Evolutionary conservation across 2,113 vertebrate species (phyloP).

Genomic region (Rafetus swinhoei): DNA sequence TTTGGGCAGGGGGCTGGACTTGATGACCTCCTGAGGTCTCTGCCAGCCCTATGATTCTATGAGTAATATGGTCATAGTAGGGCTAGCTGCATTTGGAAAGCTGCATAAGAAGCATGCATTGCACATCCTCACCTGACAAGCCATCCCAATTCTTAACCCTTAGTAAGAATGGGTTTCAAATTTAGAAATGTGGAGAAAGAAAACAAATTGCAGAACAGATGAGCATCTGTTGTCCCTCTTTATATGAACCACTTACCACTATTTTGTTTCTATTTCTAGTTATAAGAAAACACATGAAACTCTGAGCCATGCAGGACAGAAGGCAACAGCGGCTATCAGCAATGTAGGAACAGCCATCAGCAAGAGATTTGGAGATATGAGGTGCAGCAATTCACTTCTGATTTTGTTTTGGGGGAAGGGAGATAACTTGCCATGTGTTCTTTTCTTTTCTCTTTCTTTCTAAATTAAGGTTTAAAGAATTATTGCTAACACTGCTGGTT

Average conservation of each 20-base stretch:
- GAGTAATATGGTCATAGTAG: rapidly evolving
- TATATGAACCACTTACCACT: background rate
- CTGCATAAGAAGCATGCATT: background rate
- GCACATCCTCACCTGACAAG: background rate
- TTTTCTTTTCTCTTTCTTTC: background rate
- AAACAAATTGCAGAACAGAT: background rate
- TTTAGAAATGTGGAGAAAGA: background rate
- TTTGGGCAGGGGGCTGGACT: too few relatives aligned
- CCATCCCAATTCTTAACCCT: background rate
- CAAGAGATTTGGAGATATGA: conserved; percentile 96
- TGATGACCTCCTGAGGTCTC: too few relatives aligned
- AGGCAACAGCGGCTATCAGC: conserved; percentile 92
- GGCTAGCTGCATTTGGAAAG: background rate
- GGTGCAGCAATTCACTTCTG: conserved; percentile 75
- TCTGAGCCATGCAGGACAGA: conserved; percentile 92
- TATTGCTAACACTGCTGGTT: background rate
- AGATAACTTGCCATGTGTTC: background rate
- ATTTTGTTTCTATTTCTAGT: conserved; percentile 72
- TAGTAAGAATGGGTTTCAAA: background rate
- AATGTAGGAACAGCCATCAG: conserved; percentile 92
- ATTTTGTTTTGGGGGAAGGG: background rate
- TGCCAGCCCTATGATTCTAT: too few relatives aligned
- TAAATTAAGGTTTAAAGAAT: background rate
- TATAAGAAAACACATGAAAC: conserved; percentile 98
- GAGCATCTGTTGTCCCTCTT: background rate